Evolutionary conservation across 2,888 invertebrate genomes (phyloP), one percentile per base, ranked within the genome.

Genomic region (Habrosyne pyritoides): DNA sequence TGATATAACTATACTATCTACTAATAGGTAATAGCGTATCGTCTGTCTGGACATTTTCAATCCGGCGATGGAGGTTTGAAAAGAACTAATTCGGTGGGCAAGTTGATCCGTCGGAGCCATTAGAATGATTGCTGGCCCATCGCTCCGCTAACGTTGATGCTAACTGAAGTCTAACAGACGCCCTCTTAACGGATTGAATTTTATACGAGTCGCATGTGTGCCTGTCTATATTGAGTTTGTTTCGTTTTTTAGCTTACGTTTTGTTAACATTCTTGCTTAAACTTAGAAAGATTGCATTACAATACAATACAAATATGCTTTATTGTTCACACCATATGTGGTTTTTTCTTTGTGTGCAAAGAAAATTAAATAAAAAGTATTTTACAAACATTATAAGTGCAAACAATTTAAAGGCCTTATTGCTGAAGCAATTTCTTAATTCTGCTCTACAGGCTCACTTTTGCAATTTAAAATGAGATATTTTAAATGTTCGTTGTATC

Each of bases 161-260:
- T 75, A 78, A 77, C 77, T 75, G 79, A 81, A 79, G 77, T 78
- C 71, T 70, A 77, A 70, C 81, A 80, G 81, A 81, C 79, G 61
- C 75, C 80, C 89, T 87, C 85, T 87, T 89, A 89, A 83, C 82
- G 83, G 87, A 89, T 89, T 89, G 87, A 86, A 87, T 87, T 84
- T 82, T 84, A 74, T 82, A 76, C 75, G 67, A 70, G 55, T 57
- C 69, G 61, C 67, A 12, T 51, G 21, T n/a, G 10, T 30, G 26
- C n/a, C 18, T 36, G 14, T 42, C 42, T 42, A 18, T 36, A 36
- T 36, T 14, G 12, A 14, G 14, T 36, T 53, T 59, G 57, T 66
- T 33, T 51, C 47, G 53, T 47, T 48, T 21, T 47, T 33, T 21
- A 21, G 12, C 10, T 28, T 28, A n/a, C 14, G 42, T 42, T 42